These are phyloP conservation scores for Limnodromus scolopaceus DNA, from an alignment of 2,797 vertebrate species.

Conservation along the genomic window DNA sequence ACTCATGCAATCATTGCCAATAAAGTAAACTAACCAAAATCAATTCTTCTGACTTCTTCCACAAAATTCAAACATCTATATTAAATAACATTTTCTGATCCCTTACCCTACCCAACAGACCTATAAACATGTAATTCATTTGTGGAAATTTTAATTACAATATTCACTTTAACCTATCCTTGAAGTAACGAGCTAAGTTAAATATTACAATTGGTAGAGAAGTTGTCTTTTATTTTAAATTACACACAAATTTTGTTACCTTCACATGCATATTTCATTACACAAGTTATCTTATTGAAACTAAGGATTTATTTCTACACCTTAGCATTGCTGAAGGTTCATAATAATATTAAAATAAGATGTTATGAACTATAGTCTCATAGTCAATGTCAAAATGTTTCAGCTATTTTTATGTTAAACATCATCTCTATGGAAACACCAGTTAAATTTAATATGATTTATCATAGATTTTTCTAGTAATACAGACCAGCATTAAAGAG, in stretches of 20 bases:
- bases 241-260: not conserved
- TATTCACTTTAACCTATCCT: not conserved
- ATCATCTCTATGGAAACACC: constrained; percentile 47
- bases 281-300: not conserved
- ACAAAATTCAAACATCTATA: not conserved
- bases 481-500: not conserved
- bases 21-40: not conserved
- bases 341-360: not conserved
- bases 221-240: not conserved
- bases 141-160: not conserved
- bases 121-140: not conserved
- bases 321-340: not conserved
- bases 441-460: constrained; percentile 15
- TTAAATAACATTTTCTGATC: not conserved
- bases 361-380: not conserved
- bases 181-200: not conserved
- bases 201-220: not conserved
- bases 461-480: not conserved
- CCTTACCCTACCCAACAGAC: not conserved
- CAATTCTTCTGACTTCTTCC: not conserved
- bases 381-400: constrained; percentile 36
- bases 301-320: not conserved
- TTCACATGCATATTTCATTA: not conserved
- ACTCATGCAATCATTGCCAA: not conserved
- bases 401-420: constrained; percentile 53